Base-by-base conservation (phyloP, 2,888 invertebrate genomes). In the Ashinkailepas kermadecensis region DNA sequence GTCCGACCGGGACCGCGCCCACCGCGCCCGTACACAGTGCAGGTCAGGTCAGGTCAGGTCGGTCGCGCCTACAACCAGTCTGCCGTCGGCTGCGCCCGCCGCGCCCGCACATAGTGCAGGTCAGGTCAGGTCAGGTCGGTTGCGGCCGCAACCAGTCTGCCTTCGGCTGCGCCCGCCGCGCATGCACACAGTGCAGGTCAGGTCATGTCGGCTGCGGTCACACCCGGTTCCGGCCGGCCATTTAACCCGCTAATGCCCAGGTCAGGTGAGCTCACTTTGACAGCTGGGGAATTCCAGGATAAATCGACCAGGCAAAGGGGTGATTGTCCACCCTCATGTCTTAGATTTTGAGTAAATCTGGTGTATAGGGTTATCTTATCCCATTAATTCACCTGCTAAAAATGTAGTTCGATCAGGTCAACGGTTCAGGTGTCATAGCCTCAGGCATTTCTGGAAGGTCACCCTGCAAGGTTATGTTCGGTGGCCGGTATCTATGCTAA, bases 71-170 rank as follows among this genome's bases (percentile, higher is more conserved):
- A 89, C 83, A 95, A 94, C 87, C 89, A 88, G 65, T 90, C 92
- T 0, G 95, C 95, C 74, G 92, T 91, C 85, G 93, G 95, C 8
- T 97, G 97, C 87, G 92, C 91, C 58, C 90, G 96, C 81, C 91
- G 92, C 85, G 90, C 90, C 79, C 90, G 91, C 82, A 94, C 94
- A 0, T 93, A 94, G 86, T 95, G 94, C 93, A 94, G 93, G 93
- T 93, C 86, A 84, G 70, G 67, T 8, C 13, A 13, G 64, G 64
- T 13, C 1, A 13, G 64, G 64, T 8, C 18, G 0, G 67, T 85
- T 90, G 90, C 84, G 91, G 90, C 82, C 88, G 89, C 83, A 95
- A 94, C 87, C 89, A 88, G 65, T 90, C 92, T 0, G 95, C 95
- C 74, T 92, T 91, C 85, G 93, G 95, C 8, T 97, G 97, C 87